phyloP scores from a whole-genome alignment of 2,113 vertebrate genomes.

The Carollia perspicillata region DNA sequence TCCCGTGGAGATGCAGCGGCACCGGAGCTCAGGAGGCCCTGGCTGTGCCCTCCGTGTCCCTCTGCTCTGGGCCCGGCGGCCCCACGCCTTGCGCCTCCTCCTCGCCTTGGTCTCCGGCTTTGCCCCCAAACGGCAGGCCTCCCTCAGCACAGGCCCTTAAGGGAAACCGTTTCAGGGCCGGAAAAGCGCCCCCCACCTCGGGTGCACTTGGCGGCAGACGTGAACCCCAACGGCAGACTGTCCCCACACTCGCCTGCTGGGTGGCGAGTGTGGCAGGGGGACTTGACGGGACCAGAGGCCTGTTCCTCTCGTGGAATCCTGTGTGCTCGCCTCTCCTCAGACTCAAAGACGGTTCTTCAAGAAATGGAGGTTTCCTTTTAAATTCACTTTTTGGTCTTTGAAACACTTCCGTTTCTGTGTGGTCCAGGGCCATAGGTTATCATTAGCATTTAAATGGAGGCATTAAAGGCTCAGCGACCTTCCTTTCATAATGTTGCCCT shows the following conservation, averaged over 20 bases:
- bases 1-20: not conserved
- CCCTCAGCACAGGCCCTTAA: not conserved
- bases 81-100: not conserved
- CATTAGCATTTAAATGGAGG: constrained; percentile 82
- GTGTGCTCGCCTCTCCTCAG: not conserved
- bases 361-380: constrained; percentile 70
- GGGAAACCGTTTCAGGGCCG: not conserved
- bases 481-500: constrained; percentile 61
- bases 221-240: not conserved
- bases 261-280: accelerated
- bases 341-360: constrained; percentile 52
- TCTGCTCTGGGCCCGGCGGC: not conserved
- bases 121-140: not conserved
- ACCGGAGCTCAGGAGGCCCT: not conserved
- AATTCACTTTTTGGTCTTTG: constrained; percentile 68
- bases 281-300: not conserved
- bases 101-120: not conserved
- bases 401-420: constrained; percentile 28
- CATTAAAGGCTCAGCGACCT: constrained; percentile 71
- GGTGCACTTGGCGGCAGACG: not conserved
- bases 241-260: not conserved
- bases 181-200: not conserved
- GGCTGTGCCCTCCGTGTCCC: no score
- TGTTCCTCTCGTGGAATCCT: not conserved
- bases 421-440: constrained; percentile 69